A percentile compares a stretch with the other conserved stretches of the same genome.
Evolutionary conservation across 2,888 invertebrate genomes (phyloP).

Genomic region (Meiosimyza decipiens): DNA sequence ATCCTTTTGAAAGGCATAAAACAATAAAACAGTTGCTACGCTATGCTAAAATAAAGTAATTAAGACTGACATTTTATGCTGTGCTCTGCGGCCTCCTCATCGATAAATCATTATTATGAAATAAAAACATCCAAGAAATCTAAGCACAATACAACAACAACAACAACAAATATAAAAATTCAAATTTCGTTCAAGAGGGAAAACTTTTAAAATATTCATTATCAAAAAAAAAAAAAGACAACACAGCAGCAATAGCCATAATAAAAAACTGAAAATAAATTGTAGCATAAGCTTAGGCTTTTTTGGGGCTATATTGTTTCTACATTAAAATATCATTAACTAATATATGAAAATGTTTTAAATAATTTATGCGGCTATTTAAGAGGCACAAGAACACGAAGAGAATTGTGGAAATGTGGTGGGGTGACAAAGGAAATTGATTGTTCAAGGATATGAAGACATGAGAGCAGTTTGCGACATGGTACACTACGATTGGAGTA

Average conservation of each 20-base stretch:
- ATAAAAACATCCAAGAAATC: conserved; percentile 31
- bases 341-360: conserved; percentile 12
- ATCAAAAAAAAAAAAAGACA: neutral
- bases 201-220: conserved; percentile 15
- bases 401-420: no score
- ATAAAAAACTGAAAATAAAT: conserved; percentile 1
- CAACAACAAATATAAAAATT: neutral
- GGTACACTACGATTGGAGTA: no score
- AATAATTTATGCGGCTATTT: conserved; percentile 12
- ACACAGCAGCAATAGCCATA: neutral
- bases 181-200: no score
- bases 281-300: conserved; percentile 16
- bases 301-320: conserved; percentile 2
- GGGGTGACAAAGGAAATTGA: no score
- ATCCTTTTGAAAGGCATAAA: no score
- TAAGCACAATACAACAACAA: conserved; percentile 4
- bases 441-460: no score
- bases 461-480: no score
- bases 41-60: no score
- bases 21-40: no score
- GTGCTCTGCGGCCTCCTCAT: neutral
- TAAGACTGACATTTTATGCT: no score
- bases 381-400: no score
- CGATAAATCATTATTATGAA: conserved; percentile 5
- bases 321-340: conserved; percentile 18